Conservation (phyloP, 2,888 invertebrate genomes). For the Cryptosula pallasiana region DNA sequence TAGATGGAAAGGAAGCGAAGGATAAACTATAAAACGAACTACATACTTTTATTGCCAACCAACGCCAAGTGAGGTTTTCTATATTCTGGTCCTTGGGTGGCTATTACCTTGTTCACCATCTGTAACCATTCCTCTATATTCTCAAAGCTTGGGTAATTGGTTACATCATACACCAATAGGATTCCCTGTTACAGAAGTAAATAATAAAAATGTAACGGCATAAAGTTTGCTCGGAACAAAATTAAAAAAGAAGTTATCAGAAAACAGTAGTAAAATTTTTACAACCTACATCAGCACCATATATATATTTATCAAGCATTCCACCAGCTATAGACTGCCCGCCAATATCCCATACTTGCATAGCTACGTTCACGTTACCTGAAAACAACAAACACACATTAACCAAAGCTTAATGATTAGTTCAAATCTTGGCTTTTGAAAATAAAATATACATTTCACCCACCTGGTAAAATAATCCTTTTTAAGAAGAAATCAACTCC, state of each 20-base stretch:
- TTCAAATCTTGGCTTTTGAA: no score
- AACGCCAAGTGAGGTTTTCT: slow-evolving; percentile 53
- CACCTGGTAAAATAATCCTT: slow-evolving; percentile 60
- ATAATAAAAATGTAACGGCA: no score
- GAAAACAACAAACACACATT: slow-evolving; percentile 30
- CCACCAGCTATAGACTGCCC: slow-evolving; percentile 69
- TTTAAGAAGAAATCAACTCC: slow-evolving; percentile 71
- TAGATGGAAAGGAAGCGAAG: no score
- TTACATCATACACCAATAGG: slow-evolving; percentile 76
- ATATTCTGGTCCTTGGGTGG: slow-evolving; percentile 26
- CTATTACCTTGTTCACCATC: slow-evolving; percentile 48
- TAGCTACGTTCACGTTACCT: slow-evolving; percentile 60
- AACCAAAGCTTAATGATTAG: no score
- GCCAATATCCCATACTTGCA: slow-evolving; percentile 79
- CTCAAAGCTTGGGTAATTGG: slow-evolving; percentile 74
- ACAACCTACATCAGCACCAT: slow-evolving; percentile 54
- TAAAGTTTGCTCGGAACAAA: no score
- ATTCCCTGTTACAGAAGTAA: slow-evolving; percentile 64
- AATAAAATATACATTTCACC: slow-evolving; percentile 29
- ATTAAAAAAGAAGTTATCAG: no score
- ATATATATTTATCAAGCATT: slow-evolving; percentile 67
- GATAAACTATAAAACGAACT: no score
- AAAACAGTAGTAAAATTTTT: no score
- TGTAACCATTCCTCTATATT: slow-evolving; percentile 68
- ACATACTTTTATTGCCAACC: slow-evolving; percentile 59